Evolutionary conservation across 2,797 vertebrate genomes (phyloP).

Genomic region (Champsocephalus esox): DNA sequence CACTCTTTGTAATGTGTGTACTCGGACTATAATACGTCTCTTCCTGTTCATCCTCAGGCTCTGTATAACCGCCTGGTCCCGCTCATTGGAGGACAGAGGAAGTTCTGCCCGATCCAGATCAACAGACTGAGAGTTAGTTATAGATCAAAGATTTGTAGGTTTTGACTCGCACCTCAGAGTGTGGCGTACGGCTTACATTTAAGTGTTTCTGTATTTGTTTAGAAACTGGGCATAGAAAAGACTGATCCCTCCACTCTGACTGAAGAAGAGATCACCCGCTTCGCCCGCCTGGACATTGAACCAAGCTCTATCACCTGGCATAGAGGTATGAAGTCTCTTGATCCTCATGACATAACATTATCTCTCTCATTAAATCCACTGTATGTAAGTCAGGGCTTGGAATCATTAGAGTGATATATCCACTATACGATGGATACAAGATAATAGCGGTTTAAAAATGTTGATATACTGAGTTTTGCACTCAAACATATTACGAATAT

Average conservation of each 20-base stretch:
- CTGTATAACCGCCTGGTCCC: constrained; percentile 95
- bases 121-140: constrained; percentile 89
- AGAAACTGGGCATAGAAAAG: constrained; percentile 96
- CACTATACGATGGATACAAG: too few species aligned
- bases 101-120: constrained; percentile 94
- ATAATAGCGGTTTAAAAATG: too few species aligned
- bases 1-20: background rate
- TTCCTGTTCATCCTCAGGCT: constrained; percentile 81
- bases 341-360: background rate
- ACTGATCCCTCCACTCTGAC: constrained; percentile 89
- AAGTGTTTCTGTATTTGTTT: constrained; percentile 17
- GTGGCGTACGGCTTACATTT: background rate
- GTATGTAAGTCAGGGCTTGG: background rate
- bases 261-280: constrained; percentile 91
- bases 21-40: background rate
- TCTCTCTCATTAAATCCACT: background rate
- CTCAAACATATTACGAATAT: too few species aligned
- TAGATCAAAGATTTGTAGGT: background rate
- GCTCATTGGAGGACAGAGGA: constrained; percentile 86
- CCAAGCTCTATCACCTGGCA: constrained; percentile 95
- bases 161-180: background rate
- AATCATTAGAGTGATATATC: too few species aligned
- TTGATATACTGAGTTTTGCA: too few species aligned
- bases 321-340: constrained; percentile 87
- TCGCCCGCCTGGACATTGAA: constrained; percentile 94